Conservation (phyloP, 2,113 vertebrate genomes). For the Pimephales promelas region DNA sequence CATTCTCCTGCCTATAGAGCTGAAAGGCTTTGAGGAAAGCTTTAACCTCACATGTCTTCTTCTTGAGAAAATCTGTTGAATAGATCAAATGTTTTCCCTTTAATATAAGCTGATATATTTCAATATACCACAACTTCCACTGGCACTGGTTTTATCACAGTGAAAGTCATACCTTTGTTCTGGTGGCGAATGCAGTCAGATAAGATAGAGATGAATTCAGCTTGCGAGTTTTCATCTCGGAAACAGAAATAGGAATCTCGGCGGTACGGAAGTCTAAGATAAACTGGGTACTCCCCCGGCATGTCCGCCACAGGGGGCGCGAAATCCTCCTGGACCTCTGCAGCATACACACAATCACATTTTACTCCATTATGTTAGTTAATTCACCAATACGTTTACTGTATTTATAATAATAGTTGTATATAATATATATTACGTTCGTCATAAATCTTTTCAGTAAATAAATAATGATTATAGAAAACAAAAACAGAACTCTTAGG, state of each 20-base stretch:
- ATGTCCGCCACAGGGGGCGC: constrained; percentile 74
- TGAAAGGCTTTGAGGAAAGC: constrained; percentile 88
- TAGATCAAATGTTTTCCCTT: not conserved
- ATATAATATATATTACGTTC: too few relatives aligned
- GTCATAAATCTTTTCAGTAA: too few relatives aligned
- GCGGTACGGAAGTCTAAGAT: constrained; percentile 86
- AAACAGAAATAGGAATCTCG: constrained; percentile 88
- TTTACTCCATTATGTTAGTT: too few relatives aligned
- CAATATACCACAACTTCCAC: not conserved
- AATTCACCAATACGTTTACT: too few relatives aligned
- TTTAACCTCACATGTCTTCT: constrained; percentile 81
- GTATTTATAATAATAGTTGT: too few relatives aligned
- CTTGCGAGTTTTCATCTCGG: constrained; percentile 68
- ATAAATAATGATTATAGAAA: too few relatives aligned
- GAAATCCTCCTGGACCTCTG: constrained; percentile 80
- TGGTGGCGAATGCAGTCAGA: constrained; percentile 86
- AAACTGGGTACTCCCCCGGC: constrained; percentile 84
- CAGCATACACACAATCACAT: constrained; percentile 6
- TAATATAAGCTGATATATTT: not conserved
- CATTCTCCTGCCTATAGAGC: constrained; percentile 87
- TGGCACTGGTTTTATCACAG: not conserved
- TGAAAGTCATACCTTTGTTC: constrained; percentile 78
- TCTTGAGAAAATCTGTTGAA: constrained; percentile 84
- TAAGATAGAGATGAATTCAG: constrained; percentile 76
- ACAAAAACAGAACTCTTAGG: not conserved